A percentile compares a stretch with the other conserved stretches of the same genome.
These are phyloP conservation scores for Corythaeola cristata DNA, from an alignment of 2,113 vertebrate species.

Conservation along the genomic window DNA sequence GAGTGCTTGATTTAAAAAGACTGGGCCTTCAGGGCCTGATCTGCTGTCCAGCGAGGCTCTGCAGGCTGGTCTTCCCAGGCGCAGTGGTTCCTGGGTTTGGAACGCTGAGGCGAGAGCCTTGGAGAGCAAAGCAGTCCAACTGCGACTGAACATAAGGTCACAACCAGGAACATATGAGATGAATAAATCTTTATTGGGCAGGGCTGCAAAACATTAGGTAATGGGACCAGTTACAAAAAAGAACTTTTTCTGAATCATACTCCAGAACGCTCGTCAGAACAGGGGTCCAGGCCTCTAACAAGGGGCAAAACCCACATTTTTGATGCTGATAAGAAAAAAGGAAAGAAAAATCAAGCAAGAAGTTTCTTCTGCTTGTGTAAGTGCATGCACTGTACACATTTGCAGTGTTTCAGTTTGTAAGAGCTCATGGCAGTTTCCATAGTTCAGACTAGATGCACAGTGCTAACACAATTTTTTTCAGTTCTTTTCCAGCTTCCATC, in stretches of 20 bases:
- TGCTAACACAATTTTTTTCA: background rate
- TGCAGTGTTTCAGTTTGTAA: background rate
- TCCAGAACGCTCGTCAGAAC: background rate
- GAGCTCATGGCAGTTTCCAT: background rate
- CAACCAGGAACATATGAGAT: constrained; percentile 54
- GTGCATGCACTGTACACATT: background rate
- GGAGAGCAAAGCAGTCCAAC: constrained; percentile 17
- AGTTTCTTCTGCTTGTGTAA: background rate
- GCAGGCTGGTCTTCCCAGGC: constrained; percentile 24
- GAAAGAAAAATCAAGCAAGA: background rate
- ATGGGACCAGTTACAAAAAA: constrained; percentile 36
- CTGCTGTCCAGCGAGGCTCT: background rate
- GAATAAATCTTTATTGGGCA: constrained; percentile 54
- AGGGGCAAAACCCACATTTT: background rate
- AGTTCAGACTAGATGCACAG: background rate
- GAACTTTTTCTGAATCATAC: constrained; percentile 27
- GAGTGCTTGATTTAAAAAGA: background rate
- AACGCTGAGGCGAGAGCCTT: background rate
- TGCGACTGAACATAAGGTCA: constrained; percentile 26
- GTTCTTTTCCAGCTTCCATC: background rate
- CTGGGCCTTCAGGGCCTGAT: background rate
- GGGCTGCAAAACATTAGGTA: constrained; percentile 64
- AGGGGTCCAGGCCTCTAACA: background rate
- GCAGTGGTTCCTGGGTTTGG: background rate
- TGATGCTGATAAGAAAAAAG: background rate